Evolutionary conservation across 2,888 invertebrate genomes (phyloP), one percentile per base, ranked within the genome.

Genomic region (Cosmopolites sordidus): DNA sequence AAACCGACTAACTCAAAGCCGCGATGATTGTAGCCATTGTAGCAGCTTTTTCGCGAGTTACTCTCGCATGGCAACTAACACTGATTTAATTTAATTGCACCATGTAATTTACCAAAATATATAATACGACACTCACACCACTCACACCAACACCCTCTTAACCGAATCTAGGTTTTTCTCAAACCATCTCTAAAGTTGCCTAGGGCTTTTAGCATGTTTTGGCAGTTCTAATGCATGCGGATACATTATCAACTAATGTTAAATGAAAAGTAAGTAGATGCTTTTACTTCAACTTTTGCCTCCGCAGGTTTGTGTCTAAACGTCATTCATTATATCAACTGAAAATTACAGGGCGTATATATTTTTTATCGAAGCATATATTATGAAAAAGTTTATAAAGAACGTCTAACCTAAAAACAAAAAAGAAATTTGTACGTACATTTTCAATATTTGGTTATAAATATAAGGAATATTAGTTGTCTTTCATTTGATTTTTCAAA

Each of bases 141-240:
- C 47, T 51, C 29, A 58, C 50, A 58, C 48, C 43, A 43, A 41
- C 57, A 59, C 56, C 60, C 58, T 60, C 55, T 60, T 58, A 63
- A 62, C 44, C 49, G 54, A 57, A 54, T 48, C 49, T 70, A 71
- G 71, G 69, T 67, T 66, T 68, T 71, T 72, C 68, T 70, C 71
- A 73, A 74, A 78, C 79, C 79, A 79, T 79, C 79, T 79, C 79
- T 77, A 72, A 78, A 78, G 78, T 76, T 77, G 73, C 76, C 76
- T 76, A 73, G 67, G 66, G 75, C 74, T 73, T 63, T 54, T 59
- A 60, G 63, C 63, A 61, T 64, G 56, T 53, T 45, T 9, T 22
- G 22, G 42, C 30, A 14, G 16, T 18, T 11, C 14, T 51, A 43
- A 30, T 44, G 51, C 44, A 54, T 46, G 51, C 33, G 27, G 41